phyloP scores from a whole-genome alignment of 2,113 vertebrate species.

The Psophia crepitans region DNA sequence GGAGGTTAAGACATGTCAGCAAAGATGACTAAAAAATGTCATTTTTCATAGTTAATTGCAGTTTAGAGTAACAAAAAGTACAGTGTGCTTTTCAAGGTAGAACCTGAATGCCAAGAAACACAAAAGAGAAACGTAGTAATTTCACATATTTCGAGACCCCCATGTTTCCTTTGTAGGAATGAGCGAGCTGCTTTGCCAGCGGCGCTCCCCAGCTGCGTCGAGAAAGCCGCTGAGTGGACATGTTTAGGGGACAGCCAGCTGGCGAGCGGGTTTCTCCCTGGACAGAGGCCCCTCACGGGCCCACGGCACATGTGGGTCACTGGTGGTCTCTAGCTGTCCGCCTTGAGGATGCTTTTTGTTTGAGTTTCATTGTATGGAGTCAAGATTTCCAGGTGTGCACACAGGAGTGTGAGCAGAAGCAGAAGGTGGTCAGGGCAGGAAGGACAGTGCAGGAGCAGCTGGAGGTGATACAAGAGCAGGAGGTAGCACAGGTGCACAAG shows the following conservation, averaged over 20 bases:
- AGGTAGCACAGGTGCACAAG: no score
- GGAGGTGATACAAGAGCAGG: no score
- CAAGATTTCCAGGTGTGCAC: background rate
- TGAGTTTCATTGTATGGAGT: slow-evolving; percentile 2
- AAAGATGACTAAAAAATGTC: background rate
- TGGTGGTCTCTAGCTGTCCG: background rate
- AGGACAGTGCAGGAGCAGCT: background rate
- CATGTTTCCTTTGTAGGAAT: fast-evolving
- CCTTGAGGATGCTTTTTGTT: background rate
- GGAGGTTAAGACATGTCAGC: background rate
- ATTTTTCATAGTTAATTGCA: background rate
- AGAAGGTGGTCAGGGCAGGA: background rate
- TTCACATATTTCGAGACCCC: background rate
- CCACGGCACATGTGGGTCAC: background rate
- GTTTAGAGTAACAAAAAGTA: background rate
- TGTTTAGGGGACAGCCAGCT: background rate
- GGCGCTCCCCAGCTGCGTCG: fast-evolving
- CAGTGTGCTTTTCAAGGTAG: background rate
- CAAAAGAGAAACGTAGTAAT: background rate
- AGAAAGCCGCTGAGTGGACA: background rate
- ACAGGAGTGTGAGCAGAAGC: background rate
- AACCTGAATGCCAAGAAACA: background rate
- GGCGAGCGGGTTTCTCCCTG: fast-evolving
- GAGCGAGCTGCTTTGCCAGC: background rate
- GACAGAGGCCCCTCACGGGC: fast-evolving